These are phyloP conservation scores for Chouioia cunea DNA, from an alignment of 2,888 invertebrate genomes.

Conservation along the genomic window DNA sequence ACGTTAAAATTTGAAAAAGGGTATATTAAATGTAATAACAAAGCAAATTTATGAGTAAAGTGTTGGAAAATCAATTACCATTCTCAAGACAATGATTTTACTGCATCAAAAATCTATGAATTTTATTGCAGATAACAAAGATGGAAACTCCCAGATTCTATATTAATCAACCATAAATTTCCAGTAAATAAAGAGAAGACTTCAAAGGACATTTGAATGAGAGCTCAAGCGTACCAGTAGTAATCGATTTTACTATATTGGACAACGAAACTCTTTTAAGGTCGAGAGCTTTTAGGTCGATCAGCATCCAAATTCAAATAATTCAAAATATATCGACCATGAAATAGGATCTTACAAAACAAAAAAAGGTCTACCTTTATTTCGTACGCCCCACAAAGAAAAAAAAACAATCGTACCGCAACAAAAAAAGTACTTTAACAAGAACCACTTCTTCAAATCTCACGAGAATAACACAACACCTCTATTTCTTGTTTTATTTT, in stretches of 20 bases:
- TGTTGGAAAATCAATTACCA: too few relatives aligned
- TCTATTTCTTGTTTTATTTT: slow-evolving; percentile 5
- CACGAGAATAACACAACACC: slow-evolving; percentile 12
- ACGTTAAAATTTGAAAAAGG: too few relatives aligned
- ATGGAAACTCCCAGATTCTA: too few relatives aligned
- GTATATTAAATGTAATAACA: too few relatives aligned
- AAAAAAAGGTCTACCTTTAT: not conserved
- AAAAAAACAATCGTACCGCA: too few relatives aligned
- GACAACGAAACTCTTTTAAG: slow-evolving; percentile 37
- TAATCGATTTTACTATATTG: slow-evolving; percentile 32
- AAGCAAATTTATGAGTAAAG: too few relatives aligned
- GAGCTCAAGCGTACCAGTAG: not conserved
- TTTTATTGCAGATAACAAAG: too few relatives aligned
- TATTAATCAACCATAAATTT: too few relatives aligned
- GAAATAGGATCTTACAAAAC: not conserved
- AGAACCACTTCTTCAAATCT: slow-evolving; percentile 27
- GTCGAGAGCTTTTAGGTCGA: slow-evolving; percentile 38
- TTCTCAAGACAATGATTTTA: too few relatives aligned
- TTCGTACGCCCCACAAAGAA: too few relatives aligned
- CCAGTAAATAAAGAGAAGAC: not conserved
- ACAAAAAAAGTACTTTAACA: not conserved
- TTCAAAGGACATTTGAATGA: slow-evolving; percentile 25
- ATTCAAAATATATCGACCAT: slow-evolving; percentile 10
- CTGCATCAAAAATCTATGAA: too few relatives aligned
- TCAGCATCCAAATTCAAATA: slow-evolving; percentile 23